phyloP scores from a whole-genome alignment of 2,888 invertebrate genomes.

The Eupithecia exiguata region DNA sequence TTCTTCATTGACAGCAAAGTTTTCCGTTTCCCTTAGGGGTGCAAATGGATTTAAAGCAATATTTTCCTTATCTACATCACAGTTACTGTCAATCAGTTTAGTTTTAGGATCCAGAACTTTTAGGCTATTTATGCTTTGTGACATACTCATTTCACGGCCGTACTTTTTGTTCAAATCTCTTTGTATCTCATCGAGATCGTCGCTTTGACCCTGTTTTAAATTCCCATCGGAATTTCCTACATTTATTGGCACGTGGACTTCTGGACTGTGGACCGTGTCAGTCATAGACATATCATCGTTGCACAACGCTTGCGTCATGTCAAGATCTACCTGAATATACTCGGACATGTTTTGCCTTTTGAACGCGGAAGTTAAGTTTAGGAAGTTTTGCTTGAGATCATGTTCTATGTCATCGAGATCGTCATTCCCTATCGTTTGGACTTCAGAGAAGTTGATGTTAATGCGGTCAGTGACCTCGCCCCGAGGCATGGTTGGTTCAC shows the following conservation, averaged over 20 bases:
- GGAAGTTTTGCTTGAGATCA: constrained; percentile 56
- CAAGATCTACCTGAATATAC: not conserved
- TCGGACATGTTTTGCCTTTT: constrained; percentile 8
- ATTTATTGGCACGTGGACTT: not conserved
- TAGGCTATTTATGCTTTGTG: not conserved
- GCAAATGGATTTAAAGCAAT: constrained; percentile 69
- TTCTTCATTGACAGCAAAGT: constrained; percentile 65
- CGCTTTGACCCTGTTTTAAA: constrained; percentile 48
- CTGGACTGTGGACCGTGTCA: constrained; percentile 14
- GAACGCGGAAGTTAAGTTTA: not conserved
- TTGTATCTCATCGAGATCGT: constrained; percentile 72
- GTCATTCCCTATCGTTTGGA: constrained; percentile 60
- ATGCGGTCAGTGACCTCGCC: constrained; percentile 65
- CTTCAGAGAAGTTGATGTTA: constrained; percentile 66
- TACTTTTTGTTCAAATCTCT: constrained; percentile 58
- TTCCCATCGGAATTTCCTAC: not conserved
- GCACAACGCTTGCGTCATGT: not conserved
- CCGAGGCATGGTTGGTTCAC: constrained; percentile 58
- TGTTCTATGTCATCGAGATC: constrained; percentile 71
- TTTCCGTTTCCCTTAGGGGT: constrained; percentile 58
- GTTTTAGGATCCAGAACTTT: not conserved
- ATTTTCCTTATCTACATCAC: constrained; percentile 70
- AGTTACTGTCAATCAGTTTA: not conserved
- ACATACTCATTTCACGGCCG: constrained; percentile 30
- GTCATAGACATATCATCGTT: constrained; percentile 8